These are phyloP conservation scores for Hapalemur alaotrensis DNA, from an alignment of 2,797 vertebrate genomes.

Conservation along the genomic window DNA sequence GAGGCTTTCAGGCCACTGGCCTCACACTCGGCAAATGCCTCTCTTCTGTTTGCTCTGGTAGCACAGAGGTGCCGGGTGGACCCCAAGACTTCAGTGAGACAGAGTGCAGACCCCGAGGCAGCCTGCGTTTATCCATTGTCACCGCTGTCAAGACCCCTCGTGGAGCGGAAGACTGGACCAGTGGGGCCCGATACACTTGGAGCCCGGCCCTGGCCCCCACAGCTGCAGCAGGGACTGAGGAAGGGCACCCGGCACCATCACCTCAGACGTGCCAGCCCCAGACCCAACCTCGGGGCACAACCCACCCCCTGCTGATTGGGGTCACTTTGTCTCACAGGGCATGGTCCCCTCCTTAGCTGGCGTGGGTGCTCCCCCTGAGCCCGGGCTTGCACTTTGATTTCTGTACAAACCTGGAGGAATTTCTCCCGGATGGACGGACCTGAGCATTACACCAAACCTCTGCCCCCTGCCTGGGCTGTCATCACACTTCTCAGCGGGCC, in stretches of 20 bases:
- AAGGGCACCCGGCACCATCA: conserved; percentile 72
- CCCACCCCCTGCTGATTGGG: conserved; percentile 73
- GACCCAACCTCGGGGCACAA: conserved; percentile 74
- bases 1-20: background rate
- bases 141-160: conserved; percentile 85
- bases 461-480: conserved; percentile 43
- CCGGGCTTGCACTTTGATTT: conserved; percentile 67
- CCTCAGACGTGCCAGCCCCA: conserved; percentile 71
- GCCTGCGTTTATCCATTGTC: conserved; percentile 83
- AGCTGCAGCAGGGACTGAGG: conserved; percentile 47
- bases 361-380: background rate
- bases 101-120: conserved; percentile 19
- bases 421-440: conserved; percentile 68
- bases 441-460: conserved; percentile 64
- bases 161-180: conserved; percentile 85
- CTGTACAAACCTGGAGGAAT: conserved; percentile 67
- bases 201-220: conserved; percentile 71
- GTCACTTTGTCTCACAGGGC: conserved; percentile 61
- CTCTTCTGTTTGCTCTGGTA: background rate
- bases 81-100: conserved; percentile 38
- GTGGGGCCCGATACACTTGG: conserved; percentile 83
- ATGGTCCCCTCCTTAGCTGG: background rate
- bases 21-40: background rate
- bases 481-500: background rate
- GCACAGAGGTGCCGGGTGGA: background rate